Conservation (phyloP, 2,797 vertebrate genomes). For the Chaetodon trifasciatus region DNA sequence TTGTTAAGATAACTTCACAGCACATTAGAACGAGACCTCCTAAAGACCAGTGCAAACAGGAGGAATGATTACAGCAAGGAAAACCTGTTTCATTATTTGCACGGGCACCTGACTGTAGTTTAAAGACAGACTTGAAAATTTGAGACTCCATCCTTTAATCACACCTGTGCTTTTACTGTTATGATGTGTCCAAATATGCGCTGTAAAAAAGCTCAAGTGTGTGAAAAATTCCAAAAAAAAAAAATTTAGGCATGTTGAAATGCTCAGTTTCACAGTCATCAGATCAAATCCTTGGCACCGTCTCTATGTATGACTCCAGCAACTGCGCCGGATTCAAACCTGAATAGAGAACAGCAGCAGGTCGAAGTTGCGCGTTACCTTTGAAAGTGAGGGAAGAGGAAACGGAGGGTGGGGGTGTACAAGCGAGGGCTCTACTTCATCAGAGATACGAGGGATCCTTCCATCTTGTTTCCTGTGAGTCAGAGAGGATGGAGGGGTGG, state of each 20-base stretch:
- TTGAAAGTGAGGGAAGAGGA: slow-evolving; percentile 75
- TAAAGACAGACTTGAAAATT: background rate
- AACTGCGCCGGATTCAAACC: background rate
- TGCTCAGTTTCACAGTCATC: slow-evolving; percentile 2
- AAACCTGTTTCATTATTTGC: background rate
- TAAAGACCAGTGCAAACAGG: background rate
- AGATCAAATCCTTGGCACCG: background rate
- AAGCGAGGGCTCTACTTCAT: slow-evolving; percentile 82
- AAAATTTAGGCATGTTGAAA: background rate
- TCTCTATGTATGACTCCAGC: slow-evolving; percentile 3
- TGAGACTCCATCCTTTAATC: background rate
- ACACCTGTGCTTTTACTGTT: background rate
- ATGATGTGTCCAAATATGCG: background rate
- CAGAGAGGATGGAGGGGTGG: slow-evolving; percentile 39
- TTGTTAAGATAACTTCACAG: too few species aligned
- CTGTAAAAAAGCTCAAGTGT: background rate
- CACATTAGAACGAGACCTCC: background rate
- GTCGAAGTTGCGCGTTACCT: slow-evolving; percentile 79
- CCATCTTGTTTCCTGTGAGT: slow-evolving; percentile 90
- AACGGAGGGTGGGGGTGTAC: slow-evolving; percentile 59
- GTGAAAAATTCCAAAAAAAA: background rate
- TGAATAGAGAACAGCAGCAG: background rate
- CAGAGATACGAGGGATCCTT: slow-evolving; percentile 79
- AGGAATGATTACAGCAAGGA: background rate
- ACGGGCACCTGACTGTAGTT: background rate